Base-by-base conservation (phyloP, 2,888 invertebrate genomes). In the Eupeodes luniger region DNA sequence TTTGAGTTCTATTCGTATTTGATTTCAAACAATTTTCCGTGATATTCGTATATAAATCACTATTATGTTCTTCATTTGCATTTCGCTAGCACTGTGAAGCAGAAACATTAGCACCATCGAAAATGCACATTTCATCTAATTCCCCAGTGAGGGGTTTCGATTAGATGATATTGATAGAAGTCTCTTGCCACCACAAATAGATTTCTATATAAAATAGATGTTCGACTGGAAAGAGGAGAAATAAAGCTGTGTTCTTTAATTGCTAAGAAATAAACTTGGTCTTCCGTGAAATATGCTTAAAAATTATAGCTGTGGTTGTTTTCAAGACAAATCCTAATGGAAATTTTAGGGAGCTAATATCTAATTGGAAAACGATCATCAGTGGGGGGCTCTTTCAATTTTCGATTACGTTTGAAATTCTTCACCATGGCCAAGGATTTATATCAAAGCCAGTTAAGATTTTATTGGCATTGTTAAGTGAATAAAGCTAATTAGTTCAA, bases 281-380 rank as follows among this genome's bases (percentile, higher is more conserved):
- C 77, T 74, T 72, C 72, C 81, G 61, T 85, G 67, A 85, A 85
- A 81, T 81, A 27, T 81, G 69, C 70, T 81, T 66, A 53, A 81
- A 81, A 85, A 81, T 81, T 85, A 70, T 74, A 36, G 34, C 14
- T 78, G 78, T n/a, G 66, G 83, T 75, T 84, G 61, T 47, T 69
- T 53, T 27, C 36, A 11, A 75, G 14, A 75, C 11, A 67, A 47
- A 14, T 79, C 16, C 53, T 62, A 6, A 61, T 12, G 74, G 14
- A 27, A 27, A 11, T 12, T 12, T 12, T 4, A 47, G 0, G 47
- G 47, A 12, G 10, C 11, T 47, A 27, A 47, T 47, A 47, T 9
- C 57, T 79, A 83, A 84, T 84, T 79, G 61, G 67, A 67, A 79
- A 74, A 47, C 10, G 55, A 75, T 57, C 72, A 19, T 44, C 12